These are phyloP conservation scores for Euura saliciscinereae DNA, from an alignment of 1,140 invertebrate genomes.

Conservation along the genomic window DNA sequence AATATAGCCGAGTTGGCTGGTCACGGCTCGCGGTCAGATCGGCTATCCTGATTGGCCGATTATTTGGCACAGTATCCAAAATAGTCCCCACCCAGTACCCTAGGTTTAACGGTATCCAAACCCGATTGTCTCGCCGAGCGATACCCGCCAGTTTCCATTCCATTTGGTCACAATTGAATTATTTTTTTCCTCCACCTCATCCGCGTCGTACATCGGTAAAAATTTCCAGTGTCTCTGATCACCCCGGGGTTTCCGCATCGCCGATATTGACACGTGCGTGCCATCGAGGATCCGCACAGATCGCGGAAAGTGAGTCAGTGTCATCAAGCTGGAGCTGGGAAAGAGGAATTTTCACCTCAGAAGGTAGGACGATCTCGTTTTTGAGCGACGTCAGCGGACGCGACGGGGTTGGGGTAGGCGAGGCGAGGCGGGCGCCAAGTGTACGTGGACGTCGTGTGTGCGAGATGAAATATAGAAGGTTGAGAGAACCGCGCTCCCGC, in stretches of 20 bases:
- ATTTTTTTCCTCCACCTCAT: too few relatives aligned
- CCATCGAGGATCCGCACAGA: too few relatives aligned
- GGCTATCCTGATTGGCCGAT: constrained; percentile 7
- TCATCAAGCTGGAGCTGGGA: constrained; percentile 46
- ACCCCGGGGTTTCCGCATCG: too few relatives aligned
- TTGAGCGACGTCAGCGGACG: neutral
- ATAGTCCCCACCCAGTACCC: constrained; percentile 9
- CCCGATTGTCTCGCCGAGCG: neutral
- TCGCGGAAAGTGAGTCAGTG: too few relatives aligned
- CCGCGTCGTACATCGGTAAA: too few relatives aligned
- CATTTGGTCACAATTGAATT: too few relatives aligned
- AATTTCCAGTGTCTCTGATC: too few relatives aligned
- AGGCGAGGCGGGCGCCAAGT: constrained; percentile 15
- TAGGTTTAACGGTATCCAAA: neutral
- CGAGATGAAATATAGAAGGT: constrained; percentile 20
- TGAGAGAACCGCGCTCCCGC: constrained; percentile 41
- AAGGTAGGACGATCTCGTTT: constrained; percentile 37
- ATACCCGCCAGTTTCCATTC: neutral
- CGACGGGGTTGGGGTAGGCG: neutral
- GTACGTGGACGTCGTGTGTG: neutral
- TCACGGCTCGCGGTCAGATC: constrained; percentile 1
- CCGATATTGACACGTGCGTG: too few relatives aligned
- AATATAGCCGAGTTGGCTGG: constrained; percentile 12
- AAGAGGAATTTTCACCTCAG: constrained; percentile 46
- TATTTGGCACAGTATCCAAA: constrained; percentile 15